Conservation (phyloP, 2,113 vertebrate species). For the Nannobrachium achirus region DNA sequence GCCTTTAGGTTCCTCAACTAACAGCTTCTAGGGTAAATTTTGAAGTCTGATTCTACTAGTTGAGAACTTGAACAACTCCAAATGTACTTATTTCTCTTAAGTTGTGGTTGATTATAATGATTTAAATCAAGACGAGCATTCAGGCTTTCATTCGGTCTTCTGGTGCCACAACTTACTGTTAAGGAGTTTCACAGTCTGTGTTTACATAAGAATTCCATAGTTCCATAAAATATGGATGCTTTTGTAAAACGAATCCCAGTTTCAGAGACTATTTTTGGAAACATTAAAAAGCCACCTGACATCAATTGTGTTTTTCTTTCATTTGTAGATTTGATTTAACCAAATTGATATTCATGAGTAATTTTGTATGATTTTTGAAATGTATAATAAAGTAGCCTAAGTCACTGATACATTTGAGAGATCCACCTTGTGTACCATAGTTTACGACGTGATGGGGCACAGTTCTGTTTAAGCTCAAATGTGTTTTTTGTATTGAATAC, state of each 20-base stretch:
- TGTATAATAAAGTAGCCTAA: too few species aligned
- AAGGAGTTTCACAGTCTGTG: conserved; percentile 61
- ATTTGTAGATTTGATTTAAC: conserved; percentile 3
- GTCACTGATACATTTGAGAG: too few species aligned
- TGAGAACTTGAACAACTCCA: conserved; percentile 32
- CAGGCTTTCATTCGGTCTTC: conserved; percentile 43
- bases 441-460: too few species aligned
- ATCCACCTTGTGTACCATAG: too few species aligned
- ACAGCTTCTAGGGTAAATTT: conserved; percentile 39
- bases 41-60: conserved; percentile 10
- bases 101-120: conserved; percentile 31
- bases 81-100: conserved; percentile 6
- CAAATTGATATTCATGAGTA: not conserved
- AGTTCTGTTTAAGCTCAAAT: too few species aligned
- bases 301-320: conserved; percentile 42
- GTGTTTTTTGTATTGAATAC: too few species aligned
- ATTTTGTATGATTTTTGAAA: not conserved
- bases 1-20: conserved; percentile 24
- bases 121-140: conserved; percentile 46
- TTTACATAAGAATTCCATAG: conserved; percentile 75
- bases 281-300: conserved; percentile 76
- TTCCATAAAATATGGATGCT: conserved; percentile 65
- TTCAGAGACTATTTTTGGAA: conserved; percentile 80
- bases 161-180: conserved; percentile 42
- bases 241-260: conserved; percentile 77